A percentile compares a stretch with the other conserved stretches of the same genome.
Conservation (phyloP, 2,797 vertebrate species). For the Protosalanx chinensis region DNA sequence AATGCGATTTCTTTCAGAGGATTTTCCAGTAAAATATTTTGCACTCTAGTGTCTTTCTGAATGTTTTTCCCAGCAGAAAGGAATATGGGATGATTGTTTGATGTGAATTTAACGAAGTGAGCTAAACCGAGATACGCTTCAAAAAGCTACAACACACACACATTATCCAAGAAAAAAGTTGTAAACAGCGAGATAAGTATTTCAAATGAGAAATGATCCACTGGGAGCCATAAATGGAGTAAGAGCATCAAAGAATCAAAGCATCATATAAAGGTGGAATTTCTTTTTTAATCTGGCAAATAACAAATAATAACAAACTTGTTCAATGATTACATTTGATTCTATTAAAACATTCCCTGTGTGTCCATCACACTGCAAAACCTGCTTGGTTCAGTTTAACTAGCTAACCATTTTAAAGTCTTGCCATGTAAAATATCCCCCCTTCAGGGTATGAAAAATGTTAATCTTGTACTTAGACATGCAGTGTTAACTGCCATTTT, state of each 20-base stretch:
- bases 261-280: neutral
- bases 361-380: neutral
- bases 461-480: constrained; percentile 3
- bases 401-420: too few relatives aligned
- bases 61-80: neutral
- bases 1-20: too few relatives aligned
- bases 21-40: neutral
- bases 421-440: neutral
- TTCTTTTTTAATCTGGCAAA: constrained; percentile 39
- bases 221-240: neutral
- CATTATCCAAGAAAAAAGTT: neutral
- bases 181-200: neutral
- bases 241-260: neutral
- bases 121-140: neutral
- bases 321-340: constrained; percentile 25
- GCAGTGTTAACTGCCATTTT: constrained; percentile 42
- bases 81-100: neutral
- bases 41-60: neutral
- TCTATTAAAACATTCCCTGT: neutral
- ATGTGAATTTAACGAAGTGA: neutral
- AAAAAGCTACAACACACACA: neutral
- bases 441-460: neutral
- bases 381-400: too few relatives aligned
- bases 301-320: constrained; percentile 19
- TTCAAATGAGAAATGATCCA: neutral